A percentile compares a stretch with the other conserved stretches of the same genome.
phyloP scores from a whole-genome alignment of 35 echinoderm and acorn worm genomes.

The Chiridota heheva region DNA sequence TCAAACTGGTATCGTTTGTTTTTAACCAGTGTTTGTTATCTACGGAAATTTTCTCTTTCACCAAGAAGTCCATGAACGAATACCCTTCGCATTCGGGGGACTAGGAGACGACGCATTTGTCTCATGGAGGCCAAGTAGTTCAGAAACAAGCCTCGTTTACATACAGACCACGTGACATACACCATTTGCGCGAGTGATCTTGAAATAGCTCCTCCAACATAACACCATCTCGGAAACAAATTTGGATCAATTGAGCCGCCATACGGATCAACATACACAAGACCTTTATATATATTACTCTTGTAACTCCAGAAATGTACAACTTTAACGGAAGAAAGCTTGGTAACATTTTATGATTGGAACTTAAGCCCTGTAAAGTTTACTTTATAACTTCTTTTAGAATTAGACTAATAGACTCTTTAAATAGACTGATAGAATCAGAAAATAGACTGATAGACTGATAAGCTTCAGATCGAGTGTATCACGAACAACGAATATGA shows the following conservation, averaged over 20 bases:
- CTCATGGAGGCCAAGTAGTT: background rate
- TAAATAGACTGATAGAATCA: too few species aligned
- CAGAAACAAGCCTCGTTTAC: background rate
- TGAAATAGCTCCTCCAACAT: slow-evolving; percentile 1
- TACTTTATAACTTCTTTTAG: background rate
- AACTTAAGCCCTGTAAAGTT: background rate
- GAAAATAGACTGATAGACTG: too few species aligned
- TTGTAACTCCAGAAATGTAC: slow-evolving; percentile 47
- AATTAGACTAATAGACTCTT: slow-evolving; percentile 20
- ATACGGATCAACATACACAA: slow-evolving; percentile 30
- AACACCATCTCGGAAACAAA: background rate
- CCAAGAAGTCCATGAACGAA: slow-evolving; percentile 20
- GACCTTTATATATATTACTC: slow-evolving; percentile 20
- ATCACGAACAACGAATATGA: slow-evolving; percentile 25
- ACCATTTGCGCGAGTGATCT: slow-evolving; percentile 17
- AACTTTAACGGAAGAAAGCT: background rate
- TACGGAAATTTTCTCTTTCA: background rate
- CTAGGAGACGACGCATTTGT: background rate
- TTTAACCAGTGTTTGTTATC: too few species aligned
- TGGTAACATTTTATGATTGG: background rate
- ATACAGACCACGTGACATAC: slow-evolving; percentile 22
- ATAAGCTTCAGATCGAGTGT: background rate
- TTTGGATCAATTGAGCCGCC: slow-evolving; percentile 23
- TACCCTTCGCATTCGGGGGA: background rate
- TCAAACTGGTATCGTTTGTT: too few species aligned